A percentile compares a stretch with the other conserved stretches of the same genome.
phyloP scores from a whole-genome alignment of 2,113 vertebrate species.

The Strix uralensis region DNA sequence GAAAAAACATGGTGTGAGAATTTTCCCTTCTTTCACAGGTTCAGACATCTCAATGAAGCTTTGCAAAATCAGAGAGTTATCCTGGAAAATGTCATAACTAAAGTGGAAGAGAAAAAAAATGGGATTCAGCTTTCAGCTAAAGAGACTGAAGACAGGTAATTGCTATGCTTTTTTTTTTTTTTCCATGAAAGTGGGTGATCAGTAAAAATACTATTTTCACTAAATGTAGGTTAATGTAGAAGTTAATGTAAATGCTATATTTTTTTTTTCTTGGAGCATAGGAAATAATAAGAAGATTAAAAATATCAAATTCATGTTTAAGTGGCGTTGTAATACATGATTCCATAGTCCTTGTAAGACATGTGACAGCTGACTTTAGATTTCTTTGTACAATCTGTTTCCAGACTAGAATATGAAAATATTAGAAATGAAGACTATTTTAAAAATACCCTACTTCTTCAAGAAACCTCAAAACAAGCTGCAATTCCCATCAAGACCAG shows the following conservation, averaged over 20 bases:
- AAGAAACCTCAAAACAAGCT: background rate
- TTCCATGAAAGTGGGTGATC: background rate
- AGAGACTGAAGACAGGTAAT: constrained; percentile 82
- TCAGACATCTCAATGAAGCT: constrained; percentile 78
- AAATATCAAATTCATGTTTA: background rate
- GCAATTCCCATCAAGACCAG: background rate
- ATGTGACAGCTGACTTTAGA: background rate
- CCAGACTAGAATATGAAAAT: background rate
- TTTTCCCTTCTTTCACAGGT: constrained; percentile 55
- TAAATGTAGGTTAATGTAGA: background rate
- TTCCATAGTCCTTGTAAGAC: background rate
- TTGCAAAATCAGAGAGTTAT: constrained; percentile 77
- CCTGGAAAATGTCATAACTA: constrained; percentile 76
- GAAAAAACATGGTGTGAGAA: background rate
- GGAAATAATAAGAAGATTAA: background rate
- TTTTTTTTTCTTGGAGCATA: background rate
- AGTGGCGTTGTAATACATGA: background rate
- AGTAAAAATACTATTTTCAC: background rate
- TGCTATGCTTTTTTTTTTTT: background rate
- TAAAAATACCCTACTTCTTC: background rate
- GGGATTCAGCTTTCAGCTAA: constrained; percentile 76
- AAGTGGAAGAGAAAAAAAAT: constrained; percentile 81
- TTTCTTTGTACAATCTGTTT: background rate
- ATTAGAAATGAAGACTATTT: background rate
- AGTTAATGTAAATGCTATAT: background rate